Conservation (phyloP, 2,113 vertebrate species). For the Turnix velox region DNA sequence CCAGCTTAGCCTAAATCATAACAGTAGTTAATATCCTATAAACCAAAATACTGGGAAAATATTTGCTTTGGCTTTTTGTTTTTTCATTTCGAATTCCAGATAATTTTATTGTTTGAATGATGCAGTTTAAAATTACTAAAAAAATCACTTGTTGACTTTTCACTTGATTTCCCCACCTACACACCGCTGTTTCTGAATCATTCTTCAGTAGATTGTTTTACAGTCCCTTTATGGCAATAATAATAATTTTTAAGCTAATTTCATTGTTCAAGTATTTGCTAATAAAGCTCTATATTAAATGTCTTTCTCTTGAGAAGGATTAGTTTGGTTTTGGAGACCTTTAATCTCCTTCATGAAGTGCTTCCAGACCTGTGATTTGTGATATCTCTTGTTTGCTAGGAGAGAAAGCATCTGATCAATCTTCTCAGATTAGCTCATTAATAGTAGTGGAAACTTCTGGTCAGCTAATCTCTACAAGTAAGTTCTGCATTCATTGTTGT, state of each 20-base stretch:
- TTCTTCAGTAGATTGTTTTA: background rate
- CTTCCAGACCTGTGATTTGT: background rate
- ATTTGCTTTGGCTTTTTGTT: background rate
- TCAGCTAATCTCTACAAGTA: conserved; percentile 5
- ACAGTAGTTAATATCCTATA: background rate
- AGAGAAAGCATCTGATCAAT: background rate
- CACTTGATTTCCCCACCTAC: rapidly evolving
- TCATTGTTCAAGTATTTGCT: background rate
- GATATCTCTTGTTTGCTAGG: background rate
- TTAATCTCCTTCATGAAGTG: background rate
- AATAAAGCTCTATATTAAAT: conserved; percentile 1
- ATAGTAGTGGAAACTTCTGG: conserved; percentile 16
- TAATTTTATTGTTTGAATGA: background rate
- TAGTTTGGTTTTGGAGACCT: background rate
- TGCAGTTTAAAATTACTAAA: background rate
- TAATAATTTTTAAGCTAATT: background rate
- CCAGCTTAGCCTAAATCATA: background rate
- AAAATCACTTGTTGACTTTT: background rate
- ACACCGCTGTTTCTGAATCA: rapidly evolving
- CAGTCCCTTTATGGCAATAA: background rate
- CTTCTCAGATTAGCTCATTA: background rate
- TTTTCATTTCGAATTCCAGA: background rate
- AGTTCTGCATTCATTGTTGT: background rate
- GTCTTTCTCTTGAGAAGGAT: background rate
- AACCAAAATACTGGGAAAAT: conserved; percentile 11